These are phyloP conservation scores for Lates japonicus DNA, from an alignment of 2,797 vertebrate genomes.

Conservation along the genomic window DNA sequence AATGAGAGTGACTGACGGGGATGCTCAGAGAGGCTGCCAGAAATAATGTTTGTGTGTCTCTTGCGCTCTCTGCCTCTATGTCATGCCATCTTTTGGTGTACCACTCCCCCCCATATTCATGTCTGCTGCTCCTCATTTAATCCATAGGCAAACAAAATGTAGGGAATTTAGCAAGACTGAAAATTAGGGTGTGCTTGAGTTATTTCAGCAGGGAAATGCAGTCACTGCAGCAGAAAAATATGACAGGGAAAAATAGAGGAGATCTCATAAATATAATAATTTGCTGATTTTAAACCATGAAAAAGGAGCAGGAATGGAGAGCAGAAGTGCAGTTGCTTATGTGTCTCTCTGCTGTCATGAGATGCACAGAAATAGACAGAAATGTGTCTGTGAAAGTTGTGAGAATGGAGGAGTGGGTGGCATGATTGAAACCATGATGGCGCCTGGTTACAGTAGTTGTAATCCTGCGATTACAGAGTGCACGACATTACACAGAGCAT, in stretches of 20 bases:
- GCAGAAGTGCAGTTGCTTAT: not conserved
- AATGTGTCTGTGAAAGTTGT: slow-evolving; percentile 23
- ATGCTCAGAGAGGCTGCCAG: slow-evolving; percentile 70
- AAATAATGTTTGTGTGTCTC: slow-evolving; percentile 59
- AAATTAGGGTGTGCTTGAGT: slow-evolving; percentile 17
- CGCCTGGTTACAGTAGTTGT: slow-evolving; percentile 58
- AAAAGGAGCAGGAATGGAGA: not conserved
- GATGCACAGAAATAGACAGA: slow-evolving; percentile 1
- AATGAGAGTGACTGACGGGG: slow-evolving; percentile 83
- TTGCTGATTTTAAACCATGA: slow-evolving; percentile 13
- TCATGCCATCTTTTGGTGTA: slow-evolving; percentile 42
- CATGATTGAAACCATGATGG: slow-evolving; percentile 37
- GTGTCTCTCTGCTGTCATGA: not conserved
- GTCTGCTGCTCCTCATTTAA: slow-evolving; percentile 21
- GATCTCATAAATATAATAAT: slow-evolving; percentile 33
- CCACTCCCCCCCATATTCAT: slow-evolving; percentile 27
- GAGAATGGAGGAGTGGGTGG: slow-evolving; percentile 26
- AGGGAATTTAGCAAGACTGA: slow-evolving; percentile 30
- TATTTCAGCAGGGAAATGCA: slow-evolving; percentile 37
- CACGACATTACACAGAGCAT: slow-evolving; percentile 55
- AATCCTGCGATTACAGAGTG: slow-evolving; percentile 69
- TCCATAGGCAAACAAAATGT: not conserved
- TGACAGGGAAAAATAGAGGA: slow-evolving; percentile 27
- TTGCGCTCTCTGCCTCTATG: slow-evolving; percentile 44
- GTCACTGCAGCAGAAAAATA: slow-evolving; percentile 37